Evolutionary conservation across 2,113 vertebrate species (phyloP).

Genomic region (Tragulus kanchil): DNA sequence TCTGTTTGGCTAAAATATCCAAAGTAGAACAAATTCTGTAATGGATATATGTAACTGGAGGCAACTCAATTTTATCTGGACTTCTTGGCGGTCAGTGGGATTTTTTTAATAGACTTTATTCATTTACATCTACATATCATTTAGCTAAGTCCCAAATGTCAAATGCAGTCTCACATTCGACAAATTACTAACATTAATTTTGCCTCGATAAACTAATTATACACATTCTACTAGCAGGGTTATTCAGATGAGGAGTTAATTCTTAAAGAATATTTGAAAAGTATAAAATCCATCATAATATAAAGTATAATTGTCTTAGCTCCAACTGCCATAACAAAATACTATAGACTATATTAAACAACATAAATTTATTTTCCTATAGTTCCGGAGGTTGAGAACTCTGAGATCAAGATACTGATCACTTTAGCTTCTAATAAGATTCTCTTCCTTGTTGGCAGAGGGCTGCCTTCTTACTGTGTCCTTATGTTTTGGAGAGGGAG

Average conservation of each 20-base stretch:
- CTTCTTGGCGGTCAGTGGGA: not conserved
- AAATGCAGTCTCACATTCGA: not conserved
- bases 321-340: not conserved
- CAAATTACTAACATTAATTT: conserved; percentile 44
- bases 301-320: not conserved
- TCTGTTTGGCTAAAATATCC: not conserved
- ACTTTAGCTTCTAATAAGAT: not conserved
- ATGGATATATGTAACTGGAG: conserved; percentile 12
- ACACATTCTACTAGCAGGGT: not conserved
- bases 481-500: accelerated
- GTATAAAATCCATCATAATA: not conserved
- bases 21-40: not conserved
- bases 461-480: not conserved
- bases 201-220: not conserved
- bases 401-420: not conserved
- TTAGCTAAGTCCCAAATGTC: conserved; percentile 8
- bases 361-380: not conserved
- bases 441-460: not conserved
- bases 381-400: not conserved
- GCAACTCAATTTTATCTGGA: not conserved
- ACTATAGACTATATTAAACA: not conserved
- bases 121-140: not conserved
- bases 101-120: conserved; percentile 41
- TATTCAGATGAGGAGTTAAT: not conserved
- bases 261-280: not conserved